Base-by-base conservation (phyloP, 2,888 invertebrate genomes). In the Coelopa pilipes region DNA sequence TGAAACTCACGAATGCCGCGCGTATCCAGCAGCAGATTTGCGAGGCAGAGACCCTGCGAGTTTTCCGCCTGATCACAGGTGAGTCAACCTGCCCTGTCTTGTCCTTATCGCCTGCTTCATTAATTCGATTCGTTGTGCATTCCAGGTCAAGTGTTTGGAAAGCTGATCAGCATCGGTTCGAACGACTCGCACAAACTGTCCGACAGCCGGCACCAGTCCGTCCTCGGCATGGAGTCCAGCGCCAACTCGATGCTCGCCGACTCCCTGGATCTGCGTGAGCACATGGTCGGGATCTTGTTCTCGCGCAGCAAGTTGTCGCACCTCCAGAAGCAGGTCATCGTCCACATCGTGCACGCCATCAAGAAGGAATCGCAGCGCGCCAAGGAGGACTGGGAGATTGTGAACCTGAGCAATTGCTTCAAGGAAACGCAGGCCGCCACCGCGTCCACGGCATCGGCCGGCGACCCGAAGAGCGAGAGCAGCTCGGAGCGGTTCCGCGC, bases 231-330 rank as follows among this genome's bases (percentile, higher is more conserved):
- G 81, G 84, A 83, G 47, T 81, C 80, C 0, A 84, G 83, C 81
- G 84, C 74, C 74, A 86, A 77, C 81, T 87, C 76, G 71, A 83
- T 87, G 77, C 76, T 88, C 7, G 87, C 87, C 0, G 88, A 88
- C 75, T 90, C 90, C 34, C 89, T 92, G 66, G 96, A 96, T 83
- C 89, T 98, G 10, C 92, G 97, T 60, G 98, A 98, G 84, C 98
- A 98, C 85, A 96, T 98, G 91, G 98, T 98, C 62, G 97, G 98
- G 75, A 98, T 98, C 81, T 89, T 98, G 65, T 98, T 98, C 87
- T 96, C 96, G 74, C 92, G 97, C 67, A 96, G 96, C 85, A 97
- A 97, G 86, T 89, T 98, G 34, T 97, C 97, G 0, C 95, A 96
- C 81, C 89, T 98, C 70, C 98, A 98, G 86, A 95, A 95, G 87